Base-by-base conservation (phyloP, 2,888 invertebrate species). In the Galerucella nymphaeae region DNA sequence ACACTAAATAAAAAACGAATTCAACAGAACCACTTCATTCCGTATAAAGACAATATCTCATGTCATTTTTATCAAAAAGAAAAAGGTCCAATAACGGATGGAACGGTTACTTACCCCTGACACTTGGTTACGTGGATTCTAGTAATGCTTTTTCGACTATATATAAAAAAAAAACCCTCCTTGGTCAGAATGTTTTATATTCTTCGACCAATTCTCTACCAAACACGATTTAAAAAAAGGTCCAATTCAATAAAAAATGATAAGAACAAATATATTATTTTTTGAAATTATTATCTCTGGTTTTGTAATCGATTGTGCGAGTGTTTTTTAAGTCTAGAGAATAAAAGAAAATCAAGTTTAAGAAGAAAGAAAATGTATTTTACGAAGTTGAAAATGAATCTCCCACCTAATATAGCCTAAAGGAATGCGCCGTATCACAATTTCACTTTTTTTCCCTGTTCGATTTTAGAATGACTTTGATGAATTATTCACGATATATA, bases 41-140 rank as follows among this genome's bases (percentile, higher is more conserved):
- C 20, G 16, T 53, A 57, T 42, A 41, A 38, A 57, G 14, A 14
- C 59, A 59, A 57, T 20, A 20, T 66, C 57, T 13, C 42, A 10
- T 66, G 66, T 66, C 66, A 66, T 66, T 20, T 66, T n/a, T 38
- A n/a, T 62, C 62, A 58, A 41, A 66, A 42, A 66, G 30, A 55
- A 66, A 70, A 70, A 64, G 30, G 57, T 10, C 57, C 41, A 38
- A 65, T 30, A 63, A 61, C 55, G 41, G 23, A 64, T 70, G 45
- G 41, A 53, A 30, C 68, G 38, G 2, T 6, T 9, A 16, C 42
- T 30, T 59, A 16, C 55, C 9, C 9, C 8, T 23, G 67, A 57
- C 67, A 30, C 30, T 30, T 30, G 30, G 30, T 30, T 30, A 67
- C 72, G 58, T 58, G 64, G 68, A 68, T 72, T 50, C 38, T 42